A percentile compares a stretch with the other conserved stretches of the same genome.
Conservation (phyloP, 2,797 vertebrate genomes). For the Macropus fuliginosus region DNA sequence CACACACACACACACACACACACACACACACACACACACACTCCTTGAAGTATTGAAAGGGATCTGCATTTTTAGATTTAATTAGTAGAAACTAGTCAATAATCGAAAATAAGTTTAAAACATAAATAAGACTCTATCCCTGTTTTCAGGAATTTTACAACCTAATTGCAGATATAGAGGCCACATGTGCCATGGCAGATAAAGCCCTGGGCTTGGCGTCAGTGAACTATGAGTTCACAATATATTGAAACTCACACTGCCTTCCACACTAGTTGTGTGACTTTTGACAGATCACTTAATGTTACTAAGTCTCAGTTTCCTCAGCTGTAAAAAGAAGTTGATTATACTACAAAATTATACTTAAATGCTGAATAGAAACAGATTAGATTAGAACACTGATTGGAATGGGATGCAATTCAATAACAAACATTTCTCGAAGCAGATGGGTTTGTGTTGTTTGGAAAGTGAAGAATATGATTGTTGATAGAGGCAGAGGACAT, state of each 20-base stretch:
- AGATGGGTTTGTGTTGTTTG: neutral
- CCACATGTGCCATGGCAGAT: neutral
- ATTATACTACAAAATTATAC: neutral
- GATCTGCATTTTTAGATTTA: constrained; percentile 5
- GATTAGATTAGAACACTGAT: neutral
- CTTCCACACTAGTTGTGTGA: neutral
- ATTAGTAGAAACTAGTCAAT: neutral
- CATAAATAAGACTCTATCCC: neutral
- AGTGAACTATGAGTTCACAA: neutral
- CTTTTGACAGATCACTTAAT: neutral
- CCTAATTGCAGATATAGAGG: neutral
- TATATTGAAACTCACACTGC: neutral
- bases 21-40: neutral
- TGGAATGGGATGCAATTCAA: neutral
- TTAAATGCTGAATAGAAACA: neutral
- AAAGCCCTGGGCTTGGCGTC: neutral
- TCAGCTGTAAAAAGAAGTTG: neutral
- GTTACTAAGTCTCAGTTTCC: neutral
- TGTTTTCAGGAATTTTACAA: neutral
- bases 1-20: neutral
- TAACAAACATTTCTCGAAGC: neutral
- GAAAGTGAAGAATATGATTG: neutral
- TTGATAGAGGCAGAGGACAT: neutral
- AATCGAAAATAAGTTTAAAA: neutral
- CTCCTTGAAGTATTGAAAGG: neutral